Base-by-base conservation (phyloP, 2,797 vertebrate species). In the Aythya fuligula region DNA sequence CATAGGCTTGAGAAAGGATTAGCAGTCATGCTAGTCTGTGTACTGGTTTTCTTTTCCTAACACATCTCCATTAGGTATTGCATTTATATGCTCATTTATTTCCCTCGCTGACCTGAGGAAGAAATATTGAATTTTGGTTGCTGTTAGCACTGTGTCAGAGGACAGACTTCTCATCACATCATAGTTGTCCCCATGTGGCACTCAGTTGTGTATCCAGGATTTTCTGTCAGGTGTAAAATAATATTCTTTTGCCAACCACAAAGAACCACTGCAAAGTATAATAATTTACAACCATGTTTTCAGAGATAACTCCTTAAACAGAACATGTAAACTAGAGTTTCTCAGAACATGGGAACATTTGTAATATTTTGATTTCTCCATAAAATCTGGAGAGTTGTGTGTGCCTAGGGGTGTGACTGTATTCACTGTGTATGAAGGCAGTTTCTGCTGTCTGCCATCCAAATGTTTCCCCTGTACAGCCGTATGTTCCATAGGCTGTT, bases 351-450 rank as follows among this genome's bases (percentile, higher is more conserved):
- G 32, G 38, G 57, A 73, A 24, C 4, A 32, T 45, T 39, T 47
- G 5, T 8, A 76, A 19, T 39, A 53, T 38, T 95, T 80, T 72
- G 12, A 25, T 18, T 38, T 25, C 1, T 0, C 30, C 82, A 82
- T 53, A 56, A 89, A 64, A 67, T 47, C 11, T 47, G 38, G 34
- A 51, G 12, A 2, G 2, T 8, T 4, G 1, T 9, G 9, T 13
- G 7, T 39, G 19, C 13, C 18, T 18, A 27, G 2, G 19, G 0
- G 4, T 2, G 3, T 10, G 28, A 4, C 13, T 17, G 13, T 61
- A 11, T 72, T 72, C 19, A 13, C 13, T 47, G 13, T 32, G 22
- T 45, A 69, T 12, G 13, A 12, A 73, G 34, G 21, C 28, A 34
- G 17, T 56, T 81, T 79, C 34, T 28, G 27, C 60, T 73, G n/a